Evolutionary conservation across 2,888 invertebrate species (phyloP), one percentile per base, ranked within the genome.

Genomic region (Cryptocephalus primarius): DNA sequence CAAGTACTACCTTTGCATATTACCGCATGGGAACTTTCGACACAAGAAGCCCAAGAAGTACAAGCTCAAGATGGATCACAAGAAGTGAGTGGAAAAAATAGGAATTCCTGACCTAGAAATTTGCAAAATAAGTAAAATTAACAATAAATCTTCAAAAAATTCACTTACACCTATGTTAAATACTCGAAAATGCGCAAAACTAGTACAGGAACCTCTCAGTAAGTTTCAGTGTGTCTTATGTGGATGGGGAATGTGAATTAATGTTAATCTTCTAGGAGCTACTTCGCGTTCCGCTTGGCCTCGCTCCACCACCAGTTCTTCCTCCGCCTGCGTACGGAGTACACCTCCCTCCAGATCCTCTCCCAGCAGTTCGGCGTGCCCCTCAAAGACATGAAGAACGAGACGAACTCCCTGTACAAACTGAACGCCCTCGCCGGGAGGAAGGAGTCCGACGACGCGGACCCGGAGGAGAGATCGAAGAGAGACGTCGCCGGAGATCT

Each of bases 291-390:
- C 68, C 83, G 83, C 68, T 67, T 85, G 49, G 85, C 85, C 9
- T 85, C 85, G n/a, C 68, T 85, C 40, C 86, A 86, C 64, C 85
- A 86, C 63, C 80, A 85, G 63, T 78, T 86, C 65, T 86, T 83
- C 69, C 72, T 85, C 58, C 80, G 83, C 60, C 68, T 85, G 43
- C 78, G 83, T 62, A 80, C 82, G 39, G 85, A 85, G 63, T 79
- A 81, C 51, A 80, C 82, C 50, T 83, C 84, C 45, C 72, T 82
- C 36, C 77, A 77, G 63, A 75, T 75, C 55, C 71, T 83, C 60
- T 77, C 81, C 40, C 75, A 76, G 64, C 79, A 80, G 62, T 71
- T 79, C 49, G 76, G 75, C 53, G 73, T 75, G 51, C 77, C 77
- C 9, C 52, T 76, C 36, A 75, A 74, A 61, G 70, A 70, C 50